Evolutionary conservation across 2,888 invertebrate species (phyloP).

Genomic region (Spialia ferax): DNA sequence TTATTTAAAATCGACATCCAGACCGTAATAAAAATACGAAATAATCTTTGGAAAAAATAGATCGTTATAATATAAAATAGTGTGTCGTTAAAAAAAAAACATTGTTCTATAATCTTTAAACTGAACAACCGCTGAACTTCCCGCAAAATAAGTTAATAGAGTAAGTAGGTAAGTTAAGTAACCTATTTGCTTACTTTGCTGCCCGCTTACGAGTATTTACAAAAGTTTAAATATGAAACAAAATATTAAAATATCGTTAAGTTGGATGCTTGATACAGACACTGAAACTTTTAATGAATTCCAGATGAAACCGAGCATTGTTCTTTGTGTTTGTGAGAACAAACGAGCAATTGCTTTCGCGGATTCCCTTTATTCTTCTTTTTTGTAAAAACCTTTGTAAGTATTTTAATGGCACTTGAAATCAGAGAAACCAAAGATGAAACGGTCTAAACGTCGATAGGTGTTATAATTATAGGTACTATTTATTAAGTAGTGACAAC

Average conservation of each 20-base stretch:
- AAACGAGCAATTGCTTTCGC: conserved; percentile 9
- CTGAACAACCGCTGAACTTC: not conserved
- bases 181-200: too few relatives aligned
- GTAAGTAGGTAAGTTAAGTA: too few relatives aligned
- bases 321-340: conserved; percentile 22
- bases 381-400: conserved; percentile 22
- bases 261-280: conserved; percentile 12
- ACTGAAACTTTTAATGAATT: conserved; percentile 32
- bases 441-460: not conserved
- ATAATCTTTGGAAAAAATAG: too few relatives aligned
- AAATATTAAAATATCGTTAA: conserved; percentile 18
- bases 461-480: too few relatives aligned
- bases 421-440: not conserved
- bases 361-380: conserved; percentile 10
- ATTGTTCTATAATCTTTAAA: not conserved
- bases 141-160: too few relatives aligned
- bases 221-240: not conserved
- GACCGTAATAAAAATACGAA: too few relatives aligned
- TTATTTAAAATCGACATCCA: too few relatives aligned
- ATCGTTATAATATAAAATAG: too few relatives aligned
- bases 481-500: too few relatives aligned
- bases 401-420: conserved; percentile 7
- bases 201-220: too few relatives aligned
- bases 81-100: not conserved
- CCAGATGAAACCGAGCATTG: conserved; percentile 16